Percentiles rank a stretch among this genome's conserved stretches.
Conservation (phyloP, 2,888 invertebrate genomes). For the Drosophila anomelani region DNA sequence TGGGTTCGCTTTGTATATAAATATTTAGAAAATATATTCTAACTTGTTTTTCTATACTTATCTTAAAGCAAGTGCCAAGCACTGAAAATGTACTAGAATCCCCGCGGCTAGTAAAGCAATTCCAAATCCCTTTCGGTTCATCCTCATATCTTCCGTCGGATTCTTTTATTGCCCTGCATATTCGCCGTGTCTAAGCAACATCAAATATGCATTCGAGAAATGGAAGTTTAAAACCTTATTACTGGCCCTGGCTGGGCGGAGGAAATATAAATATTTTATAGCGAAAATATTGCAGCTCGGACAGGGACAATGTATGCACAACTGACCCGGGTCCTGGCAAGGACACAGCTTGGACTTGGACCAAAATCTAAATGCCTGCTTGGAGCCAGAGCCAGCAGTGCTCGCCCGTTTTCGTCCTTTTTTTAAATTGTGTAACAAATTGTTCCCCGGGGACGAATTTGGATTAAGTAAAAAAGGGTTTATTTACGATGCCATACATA, state of each 20-base stretch:
- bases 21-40: too few species aligned
- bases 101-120: conserved; percentile 17
- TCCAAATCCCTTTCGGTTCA: conserved; percentile 23
- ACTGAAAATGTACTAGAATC: not conserved
- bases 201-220: conserved; percentile 72
- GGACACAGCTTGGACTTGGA: conserved; percentile 42
- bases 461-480: conserved; percentile 80
- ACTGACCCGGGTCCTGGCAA: conserved; percentile 58
- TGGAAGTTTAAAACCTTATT: conserved; percentile 80
- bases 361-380: conserved; percentile 68
- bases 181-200: conserved; percentile 61
- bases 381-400: conserved; percentile 23
- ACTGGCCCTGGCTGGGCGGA: conserved; percentile 43
- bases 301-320: conserved; percentile 78
- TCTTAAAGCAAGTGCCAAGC: not conserved
- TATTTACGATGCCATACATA: conserved; percentile 80
- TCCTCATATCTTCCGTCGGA: conserved; percentile 7
- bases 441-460: conserved; percentile 80
- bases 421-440: conserved; percentile 79
- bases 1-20: too few species aligned
- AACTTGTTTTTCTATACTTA: too few species aligned
- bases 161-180: conserved; percentile 68
- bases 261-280: conserved; percentile 77
- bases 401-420: conserved; percentile 38
- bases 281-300: conserved; percentile 73